Conservation (phyloP, 2,797 vertebrate species). For the Enteromius unitaeniatus region DNA sequence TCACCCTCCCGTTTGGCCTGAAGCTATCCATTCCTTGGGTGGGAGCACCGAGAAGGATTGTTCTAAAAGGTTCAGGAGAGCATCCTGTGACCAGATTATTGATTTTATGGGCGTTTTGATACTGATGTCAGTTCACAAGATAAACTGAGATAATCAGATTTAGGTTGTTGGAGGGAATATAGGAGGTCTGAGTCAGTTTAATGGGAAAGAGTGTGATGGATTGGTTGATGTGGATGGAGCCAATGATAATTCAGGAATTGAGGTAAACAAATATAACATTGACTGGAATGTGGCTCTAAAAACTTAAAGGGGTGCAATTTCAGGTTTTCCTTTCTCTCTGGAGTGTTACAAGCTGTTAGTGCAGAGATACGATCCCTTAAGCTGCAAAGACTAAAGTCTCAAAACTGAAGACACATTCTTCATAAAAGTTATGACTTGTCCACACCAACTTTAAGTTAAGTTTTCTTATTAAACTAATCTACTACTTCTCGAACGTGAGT, state of each 20-base stretch:
- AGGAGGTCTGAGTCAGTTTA: conserved; percentile 3
- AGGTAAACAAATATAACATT: conserved; percentile 20
- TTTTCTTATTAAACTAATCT: too few relatives aligned
- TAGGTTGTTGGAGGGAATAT: conserved; percentile 28
- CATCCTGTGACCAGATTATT: conserved; percentile 44
- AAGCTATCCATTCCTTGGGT: conserved; percentile 33
- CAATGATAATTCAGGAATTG: conserved; percentile 17
- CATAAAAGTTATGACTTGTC: too few relatives aligned
- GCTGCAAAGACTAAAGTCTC: too few relatives aligned
- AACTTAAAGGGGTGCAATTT: not conserved
- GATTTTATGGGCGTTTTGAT: conserved; percentile 51
- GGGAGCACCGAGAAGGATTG: conserved; percentile 47
- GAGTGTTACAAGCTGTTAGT: too few relatives aligned
- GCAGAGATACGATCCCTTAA: too few relatives aligned
- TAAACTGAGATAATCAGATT: conserved; percentile 50
- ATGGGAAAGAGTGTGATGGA: conserved; percentile 8
- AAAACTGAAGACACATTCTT: too few relatives aligned
- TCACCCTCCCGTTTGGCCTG: conserved; percentile 62
- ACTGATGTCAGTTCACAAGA: conserved; percentile 40
- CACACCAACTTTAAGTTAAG: too few relatives aligned
- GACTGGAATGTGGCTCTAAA: conserved; percentile 24
- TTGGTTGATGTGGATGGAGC: conserved; percentile 37
- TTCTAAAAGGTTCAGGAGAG: conserved; percentile 47
- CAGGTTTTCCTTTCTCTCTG: too few relatives aligned
- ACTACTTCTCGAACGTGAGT: too few relatives aligned